Base-by-base conservation (phyloP, 2,797 vertebrate genomes). In the Cryptoprocta ferox region DNA sequence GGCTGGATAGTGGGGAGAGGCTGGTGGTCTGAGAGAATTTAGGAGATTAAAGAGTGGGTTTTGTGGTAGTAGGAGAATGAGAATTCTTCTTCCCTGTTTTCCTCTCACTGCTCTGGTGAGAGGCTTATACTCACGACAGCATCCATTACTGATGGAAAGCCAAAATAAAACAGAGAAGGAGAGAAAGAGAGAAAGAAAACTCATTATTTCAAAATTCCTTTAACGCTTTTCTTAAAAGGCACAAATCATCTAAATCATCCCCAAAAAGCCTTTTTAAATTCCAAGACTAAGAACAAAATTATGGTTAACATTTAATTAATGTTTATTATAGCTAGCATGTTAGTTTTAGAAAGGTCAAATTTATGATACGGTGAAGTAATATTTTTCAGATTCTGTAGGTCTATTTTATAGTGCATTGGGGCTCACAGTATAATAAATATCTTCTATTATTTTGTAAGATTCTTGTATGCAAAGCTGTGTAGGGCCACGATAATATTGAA, bases 251-350 rank as follows among this genome's bases (percentile, higher is more conserved):
- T 93, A 95, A 95, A 93, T 97, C 70, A 93, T 24, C 68, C 61
- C 61, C 48, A 26, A 32, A 89, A 95, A 95, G 87, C 50, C 76
- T 79, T 83, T 97, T 95, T 61, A 96, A 97, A 97, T 96, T 95
- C 89, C 11, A 97, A 95, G 84, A 53, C 92, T 82, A 68, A 95
- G 88, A 95, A 96, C 30, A 97, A 97, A 98, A 97, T 95, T 94
- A 97, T 78, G 68, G 94, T 80, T 98, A 97, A 97, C 95, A 82
- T 98, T 97, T 98, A 98, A 98, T 95, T 97, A 96, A 97, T 97
- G 94, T 97, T 98, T 97, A 95, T 94, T 89, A 92, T 92, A 95
- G 80, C 71, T 87, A 73, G 76, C 28, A 84, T 95, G 96, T 93
- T 97, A 91, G 92, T 92, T 97, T 97, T 86, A 61, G 88, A 96